phyloP scores from a whole-genome alignment of 1,140 invertebrate species.

The Aricia agestis region DNA sequence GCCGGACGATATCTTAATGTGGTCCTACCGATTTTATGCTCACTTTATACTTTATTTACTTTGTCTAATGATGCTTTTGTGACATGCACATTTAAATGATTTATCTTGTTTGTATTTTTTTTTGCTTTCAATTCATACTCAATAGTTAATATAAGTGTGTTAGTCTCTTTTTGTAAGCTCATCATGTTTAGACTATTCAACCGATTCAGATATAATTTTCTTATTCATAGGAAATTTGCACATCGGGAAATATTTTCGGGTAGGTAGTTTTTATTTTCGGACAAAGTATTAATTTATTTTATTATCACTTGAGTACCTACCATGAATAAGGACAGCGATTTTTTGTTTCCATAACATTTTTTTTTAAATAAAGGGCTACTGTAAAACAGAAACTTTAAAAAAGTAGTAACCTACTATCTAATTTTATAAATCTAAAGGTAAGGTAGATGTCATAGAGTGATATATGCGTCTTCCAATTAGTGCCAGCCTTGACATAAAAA shows the following conservation, averaged over 20 bases:
- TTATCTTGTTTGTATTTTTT: background rate
- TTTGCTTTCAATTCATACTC: background rate
- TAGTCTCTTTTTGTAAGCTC: no score
- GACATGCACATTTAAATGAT: background rate
- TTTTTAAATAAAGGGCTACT: background rate
- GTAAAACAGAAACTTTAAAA: background rate
- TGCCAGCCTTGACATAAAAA: conserved; percentile 12
- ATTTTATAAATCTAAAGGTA: background rate
- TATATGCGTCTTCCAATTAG: conserved; percentile 13
- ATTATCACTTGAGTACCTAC: no score
- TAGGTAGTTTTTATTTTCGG: no score
- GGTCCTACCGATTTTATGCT: conserved; percentile 21
- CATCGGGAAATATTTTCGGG: no score
- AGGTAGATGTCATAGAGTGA: background rate
- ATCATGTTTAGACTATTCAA: no score
- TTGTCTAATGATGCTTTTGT: background rate
- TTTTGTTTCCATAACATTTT: no score
- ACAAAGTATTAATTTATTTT: background rate
- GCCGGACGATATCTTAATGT: conserved; percentile 49
- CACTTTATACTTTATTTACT: conserved; percentile 1
- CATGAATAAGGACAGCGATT: no score
- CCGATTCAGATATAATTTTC: no score
- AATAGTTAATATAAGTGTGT: no score
- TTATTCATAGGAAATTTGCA: no score
- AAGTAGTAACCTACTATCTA: background rate